Evolutionary conservation across 2,888 invertebrate genomes (phyloP), one percentile per base, ranked within the genome.

Genomic region (Sussaba pulchella): DNA sequence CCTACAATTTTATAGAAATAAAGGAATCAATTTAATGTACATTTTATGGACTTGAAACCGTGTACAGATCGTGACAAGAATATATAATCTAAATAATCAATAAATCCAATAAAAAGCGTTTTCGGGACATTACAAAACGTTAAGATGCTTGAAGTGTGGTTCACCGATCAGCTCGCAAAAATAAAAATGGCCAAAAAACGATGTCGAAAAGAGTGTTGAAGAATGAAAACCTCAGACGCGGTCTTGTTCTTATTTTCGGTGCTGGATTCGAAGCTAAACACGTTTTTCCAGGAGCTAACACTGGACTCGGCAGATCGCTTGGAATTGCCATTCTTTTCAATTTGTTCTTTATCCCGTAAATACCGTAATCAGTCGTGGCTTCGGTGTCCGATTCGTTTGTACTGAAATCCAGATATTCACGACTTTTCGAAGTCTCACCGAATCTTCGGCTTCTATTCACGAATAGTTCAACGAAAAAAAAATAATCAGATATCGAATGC

Each of bases 181-280:
- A 88, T 39, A 88, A 63, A 12, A 89, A 86, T 8, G 89, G 89
- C 89, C 89, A 89, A 52, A 89, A 89, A 52, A 89, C 85, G 14
- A 89, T 89, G 50, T 89, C 89, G 47, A 89, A 89, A 17, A 89
- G 85, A 2, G 88, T 84, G 39, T 84, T 82, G 21, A 89, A 83
- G 39, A 89, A 89, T 0, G 87, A 86, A 66, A 84, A 84, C 39
- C 72, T 81, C 39, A 61, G 54, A 8, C 71, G 66, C 0, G 81
- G 47, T 76, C 61, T 81, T 36, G 77, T 64, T 64, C 61, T 79
- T 17, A 70, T 61, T 61, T 17, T 57, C 36, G 61, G 45, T n/a
- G 52, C 31, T 8, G 71, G 45, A 50, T 14, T 80, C 0, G 36
- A 17, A 19, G 26, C n/a, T 45, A 24, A 21, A 21, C 47, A 75